A percentile compares a stretch with the other conserved stretches of the same genome.
Conservation (phyloP, 2,888 invertebrate species). For the Heteropelma amictum region DNA sequence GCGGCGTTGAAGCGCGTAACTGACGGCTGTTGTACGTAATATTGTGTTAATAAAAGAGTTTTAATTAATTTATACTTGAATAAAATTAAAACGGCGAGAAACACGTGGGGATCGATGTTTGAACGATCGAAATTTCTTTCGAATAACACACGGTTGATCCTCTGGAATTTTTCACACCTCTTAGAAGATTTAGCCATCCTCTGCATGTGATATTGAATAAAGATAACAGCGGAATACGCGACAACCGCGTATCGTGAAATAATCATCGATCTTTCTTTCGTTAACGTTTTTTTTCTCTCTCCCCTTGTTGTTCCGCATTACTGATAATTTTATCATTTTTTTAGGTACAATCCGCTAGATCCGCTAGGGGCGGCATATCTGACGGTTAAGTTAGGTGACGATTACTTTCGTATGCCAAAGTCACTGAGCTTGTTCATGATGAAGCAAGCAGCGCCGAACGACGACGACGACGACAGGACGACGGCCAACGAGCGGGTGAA, state of each 20-base stretch:
- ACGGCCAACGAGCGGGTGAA: not conserved
- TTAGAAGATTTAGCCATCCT: slow-evolving; percentile 18
- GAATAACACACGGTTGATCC: not conserved
- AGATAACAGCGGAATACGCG: slow-evolving; percentile 1
- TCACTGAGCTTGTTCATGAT: slow-evolving; percentile 71
- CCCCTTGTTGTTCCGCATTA: slow-evolving; percentile 15
- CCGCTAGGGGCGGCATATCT: slow-evolving; percentile 69
- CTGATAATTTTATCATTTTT: slow-evolving; percentile 66
- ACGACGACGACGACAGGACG: slow-evolving; percentile 52
- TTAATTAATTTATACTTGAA: too few relatives aligned
- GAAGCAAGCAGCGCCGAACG: slow-evolving; percentile 63
- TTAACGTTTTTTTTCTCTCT: not conserved
- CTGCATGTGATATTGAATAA: slow-evolving; percentile 45
- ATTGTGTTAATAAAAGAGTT: slow-evolving; percentile 4
- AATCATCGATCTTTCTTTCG: not conserved
- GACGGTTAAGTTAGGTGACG: slow-evolving; percentile 71
- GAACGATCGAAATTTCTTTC: not conserved
- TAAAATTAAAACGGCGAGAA: not conserved
- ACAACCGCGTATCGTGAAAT: not conserved
- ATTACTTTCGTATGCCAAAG: slow-evolving; percentile 72
- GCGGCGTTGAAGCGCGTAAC: not conserved
- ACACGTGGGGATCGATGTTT: not conserved
- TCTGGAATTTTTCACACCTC: slow-evolving; percentile 9
- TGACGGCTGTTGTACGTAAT: slow-evolving; percentile 1
- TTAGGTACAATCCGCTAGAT: slow-evolving; percentile 71